phyloP scores from a whole-genome alignment of 2,888 invertebrate genomes.

The Stenodera caucasica region DNA sequence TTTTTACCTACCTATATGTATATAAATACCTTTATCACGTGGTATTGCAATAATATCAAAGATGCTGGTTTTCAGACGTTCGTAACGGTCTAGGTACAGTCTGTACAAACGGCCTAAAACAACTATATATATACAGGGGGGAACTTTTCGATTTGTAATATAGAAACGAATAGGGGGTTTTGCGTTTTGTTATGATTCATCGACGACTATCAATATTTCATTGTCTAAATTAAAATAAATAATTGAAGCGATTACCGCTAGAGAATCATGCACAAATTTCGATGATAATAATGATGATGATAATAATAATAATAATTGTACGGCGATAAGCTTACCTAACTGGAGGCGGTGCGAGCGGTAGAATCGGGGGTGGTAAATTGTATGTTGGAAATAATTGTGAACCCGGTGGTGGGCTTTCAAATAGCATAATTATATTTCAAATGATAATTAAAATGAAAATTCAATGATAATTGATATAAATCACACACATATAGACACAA shows the following conservation, averaged over 20 bases:
- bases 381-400: conserved; percentile 70
- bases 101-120: conserved; percentile 40
- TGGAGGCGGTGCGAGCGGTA: conserved; percentile 42
- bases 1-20: neutral
- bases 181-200: neutral
- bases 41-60: conserved; percentile 22
- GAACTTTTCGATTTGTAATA: no score
- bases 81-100: conserved; percentile 37
- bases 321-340: conserved; percentile 49
- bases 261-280: conserved; percentile 1
- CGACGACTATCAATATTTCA: neutral
- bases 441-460: neutral
- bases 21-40: neutral
- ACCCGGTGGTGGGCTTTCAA: conserved; percentile 66
- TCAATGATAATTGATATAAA: neutral
- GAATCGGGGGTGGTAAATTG: conserved; percentile 71
- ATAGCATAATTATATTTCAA: conserved; percentile 59
- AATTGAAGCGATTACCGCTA: neutral
- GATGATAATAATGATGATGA: conserved; percentile 2
- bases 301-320: no score
- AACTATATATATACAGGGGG: neutral
- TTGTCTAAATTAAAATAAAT: no score
- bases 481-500: conserved; percentile 12
- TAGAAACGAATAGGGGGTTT: no score
- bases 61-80: conserved; percentile 19